Conservation (phyloP, 1,140 invertebrate genomes). For the Drosophila miranda region DNA sequence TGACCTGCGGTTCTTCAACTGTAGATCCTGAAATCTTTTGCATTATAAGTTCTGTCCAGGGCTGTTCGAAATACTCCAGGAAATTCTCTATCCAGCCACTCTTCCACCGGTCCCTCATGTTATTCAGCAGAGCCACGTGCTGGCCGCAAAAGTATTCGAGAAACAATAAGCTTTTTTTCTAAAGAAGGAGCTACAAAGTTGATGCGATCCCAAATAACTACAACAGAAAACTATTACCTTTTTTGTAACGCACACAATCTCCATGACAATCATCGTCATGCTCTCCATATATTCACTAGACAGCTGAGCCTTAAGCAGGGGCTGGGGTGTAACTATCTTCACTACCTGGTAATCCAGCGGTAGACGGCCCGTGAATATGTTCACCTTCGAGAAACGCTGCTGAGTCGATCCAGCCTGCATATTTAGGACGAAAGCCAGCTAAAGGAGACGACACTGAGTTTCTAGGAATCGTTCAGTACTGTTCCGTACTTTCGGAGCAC, state of each 20-base stretch:
- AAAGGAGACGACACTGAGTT: not conserved
- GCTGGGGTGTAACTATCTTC: constrained; percentile 50
- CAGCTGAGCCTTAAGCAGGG: constrained; percentile 31
- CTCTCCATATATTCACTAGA: constrained; percentile 19
- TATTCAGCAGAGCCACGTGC: constrained; percentile 53
- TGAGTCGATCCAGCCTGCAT: constrained; percentile 13
- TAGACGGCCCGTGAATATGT: constrained; percentile 29
- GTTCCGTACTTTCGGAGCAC: too few relatives aligned
- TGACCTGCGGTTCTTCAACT: constrained; percentile 28
- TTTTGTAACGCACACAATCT: constrained; percentile 48
- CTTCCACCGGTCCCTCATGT: constrained; percentile 38
- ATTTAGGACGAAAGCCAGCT: constrained; percentile 22
- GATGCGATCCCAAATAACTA: not conserved
- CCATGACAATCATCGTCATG: constrained; percentile 41
- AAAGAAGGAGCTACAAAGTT: not conserved
- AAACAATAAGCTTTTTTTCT: constrained; percentile 26
- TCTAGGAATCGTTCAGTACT: rapidly evolving
- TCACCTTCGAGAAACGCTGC: constrained; percentile 24
- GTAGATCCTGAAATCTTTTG: constrained; percentile 59
- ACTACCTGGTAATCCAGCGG: constrained; percentile 42
- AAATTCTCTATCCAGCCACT: constrained; percentile 42
- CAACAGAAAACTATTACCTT: constrained; percentile 12
- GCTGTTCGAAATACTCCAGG: constrained; percentile 44
- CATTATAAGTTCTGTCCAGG: constrained; percentile 65
- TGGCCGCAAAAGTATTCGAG: constrained; percentile 58